Evolutionary conservation across 1,140 invertebrate species (phyloP), one percentile per base, ranked within the genome.

Genomic region (Melanaphis sacchari): DNA sequence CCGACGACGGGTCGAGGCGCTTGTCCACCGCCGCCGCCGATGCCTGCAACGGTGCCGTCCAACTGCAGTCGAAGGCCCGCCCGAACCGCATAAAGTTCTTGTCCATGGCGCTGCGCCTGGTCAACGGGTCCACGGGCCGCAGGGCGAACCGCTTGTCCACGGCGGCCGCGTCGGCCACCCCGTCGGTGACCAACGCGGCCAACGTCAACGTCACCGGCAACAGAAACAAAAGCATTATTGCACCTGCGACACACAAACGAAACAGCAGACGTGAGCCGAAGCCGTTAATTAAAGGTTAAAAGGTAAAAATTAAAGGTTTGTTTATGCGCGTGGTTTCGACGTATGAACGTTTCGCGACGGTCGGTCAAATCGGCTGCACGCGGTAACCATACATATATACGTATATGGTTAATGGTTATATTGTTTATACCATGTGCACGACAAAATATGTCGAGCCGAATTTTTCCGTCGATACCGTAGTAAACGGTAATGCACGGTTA

Each of bases 11-110:
- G 31, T 92, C 40, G 26, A 66, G 54, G 31, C 87, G 66, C 87
- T 85, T 97, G 95, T 97, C 96, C 46, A 96, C 96, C 52, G 96
- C 97, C 24, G 96, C 96, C 59, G 96, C 97, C 84, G 97, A n/a
- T n/a, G n/a, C n/a, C n/a, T n/a, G n/a, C n/a, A n/a, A 97, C 31
- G 38, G 76, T 24, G 24, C n/a, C 41, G 94, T 93, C 93, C 76
- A 94, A 36, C 82, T 41, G 43, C 76, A 54, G 88, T 84, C 59
- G 11, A 94, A 38, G 22, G 92, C 76, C 11, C 94, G 93, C 0
- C 94, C 94, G 90, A 94, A 95, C n/a, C 94, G 91, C 93, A 95
- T 94, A 94, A 95, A 95, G 93, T 95, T 94, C 91, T 94, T 95
- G 54, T 95, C 94, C 43, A 94, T 88, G 38, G 94, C 93, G 85